Evolutionary conservation across 2,113 vertebrate genomes (phyloP).

Genomic region (Nanorana parkeri): DNA sequence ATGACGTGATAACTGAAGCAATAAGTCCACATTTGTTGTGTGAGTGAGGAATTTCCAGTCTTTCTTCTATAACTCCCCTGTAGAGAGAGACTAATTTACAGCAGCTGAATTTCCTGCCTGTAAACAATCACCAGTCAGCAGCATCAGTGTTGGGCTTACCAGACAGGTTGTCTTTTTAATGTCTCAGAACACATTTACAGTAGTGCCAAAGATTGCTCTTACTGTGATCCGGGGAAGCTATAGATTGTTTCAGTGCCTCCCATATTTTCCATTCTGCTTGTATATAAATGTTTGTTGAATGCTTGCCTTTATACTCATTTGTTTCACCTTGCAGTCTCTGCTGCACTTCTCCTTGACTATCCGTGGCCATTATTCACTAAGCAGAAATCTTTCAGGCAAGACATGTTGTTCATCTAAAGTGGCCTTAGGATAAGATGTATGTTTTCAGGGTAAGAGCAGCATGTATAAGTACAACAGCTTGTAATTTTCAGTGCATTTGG

Average conservation of each 20-base stretch:
- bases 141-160: constrained; percentile 24
- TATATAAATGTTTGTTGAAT: constrained; percentile 37
- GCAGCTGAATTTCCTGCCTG: constrained; percentile 16
- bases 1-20: constrained; percentile 22
- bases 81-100: constrained; percentile 36
- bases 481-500: too few species aligned
- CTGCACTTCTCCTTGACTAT: constrained; percentile 26
- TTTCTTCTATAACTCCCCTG: constrained; percentile 20
- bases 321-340: neutral
- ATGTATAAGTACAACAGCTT: too few species aligned
- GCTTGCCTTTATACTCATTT: constrained; percentile 14
- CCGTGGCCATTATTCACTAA: constrained; percentile 20
- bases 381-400: neutral
- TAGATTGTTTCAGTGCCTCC: constrained; percentile 39
- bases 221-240: constrained; percentile 15
- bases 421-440: too few species aligned
- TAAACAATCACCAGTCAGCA: constrained; percentile 35
- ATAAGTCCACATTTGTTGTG: constrained; percentile 35
- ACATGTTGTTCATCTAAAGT: neutral
- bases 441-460: too few species aligned
- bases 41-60: constrained; percentile 9
- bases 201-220: constrained; percentile 23
- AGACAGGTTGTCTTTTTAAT: constrained; percentile 15
- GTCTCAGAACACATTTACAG: constrained; percentile 41
- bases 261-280: constrained; percentile 15